phyloP scores from a whole-genome alignment of 2,888 invertebrate species.

The Dicranocentrus wangi region DNA sequence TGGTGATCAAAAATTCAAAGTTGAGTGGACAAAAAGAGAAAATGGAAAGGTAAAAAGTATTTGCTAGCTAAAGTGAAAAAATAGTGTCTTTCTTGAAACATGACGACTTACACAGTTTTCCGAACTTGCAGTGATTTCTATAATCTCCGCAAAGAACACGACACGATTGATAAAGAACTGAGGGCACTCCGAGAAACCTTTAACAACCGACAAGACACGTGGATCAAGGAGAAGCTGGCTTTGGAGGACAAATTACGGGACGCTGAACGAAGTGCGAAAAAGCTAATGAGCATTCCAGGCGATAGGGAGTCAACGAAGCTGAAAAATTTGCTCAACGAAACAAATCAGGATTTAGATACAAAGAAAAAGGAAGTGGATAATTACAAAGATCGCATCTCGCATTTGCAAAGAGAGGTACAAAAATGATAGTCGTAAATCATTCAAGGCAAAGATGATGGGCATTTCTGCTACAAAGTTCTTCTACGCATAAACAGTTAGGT shows the following conservation, averaged over 20 bases:
- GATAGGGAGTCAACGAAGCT: conserved; percentile 76
- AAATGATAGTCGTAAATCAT: too few species aligned
- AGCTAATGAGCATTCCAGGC: conserved; percentile 72
- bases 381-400: conserved; percentile 83
- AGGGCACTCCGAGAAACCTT: conserved; percentile 80
- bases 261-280: conserved; percentile 74
- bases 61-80: neutral
- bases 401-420: conserved; percentile 79
- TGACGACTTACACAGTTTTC: neutral
- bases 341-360: conserved; percentile 83
- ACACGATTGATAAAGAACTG: conserved; percentile 80
- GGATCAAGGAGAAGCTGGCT: conserved; percentile 84
- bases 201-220: conserved; percentile 81
- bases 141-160: conserved; percentile 80
- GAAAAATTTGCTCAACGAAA: conserved; percentile 83
- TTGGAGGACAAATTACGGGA: conserved; percentile 77
- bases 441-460: too few species aligned
- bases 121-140: conserved; percentile 74
- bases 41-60: conserved; percentile 79
- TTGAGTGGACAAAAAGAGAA: conserved; percentile 88
- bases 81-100: neutral
- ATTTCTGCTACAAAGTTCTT: neutral
- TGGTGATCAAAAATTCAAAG: conserved; percentile 87
- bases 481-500: neutral
- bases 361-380: conserved; percentile 82